Conservation (phyloP, 1,140 invertebrate species). For the Drosophila subobscura region DNA sequence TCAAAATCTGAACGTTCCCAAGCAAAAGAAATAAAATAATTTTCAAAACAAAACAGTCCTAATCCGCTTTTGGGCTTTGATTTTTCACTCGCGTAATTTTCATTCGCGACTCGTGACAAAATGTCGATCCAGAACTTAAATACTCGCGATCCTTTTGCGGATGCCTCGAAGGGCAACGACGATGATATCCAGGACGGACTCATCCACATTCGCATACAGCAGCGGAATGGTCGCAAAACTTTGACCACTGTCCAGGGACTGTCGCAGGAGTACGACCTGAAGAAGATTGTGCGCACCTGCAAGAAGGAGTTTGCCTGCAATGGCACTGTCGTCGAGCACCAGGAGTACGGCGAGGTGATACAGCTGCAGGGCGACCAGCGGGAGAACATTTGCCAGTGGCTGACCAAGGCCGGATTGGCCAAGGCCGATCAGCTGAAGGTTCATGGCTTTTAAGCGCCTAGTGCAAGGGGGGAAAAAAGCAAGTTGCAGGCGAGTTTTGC, state of each 20-base stretch:
- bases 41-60: no score
- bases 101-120: no score
- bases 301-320: slow-evolving; percentile 99
- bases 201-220: slow-evolving; percentile 99
- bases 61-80: no score
- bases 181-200: slow-evolving; percentile 98
- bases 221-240: slow-evolving; percentile 99
- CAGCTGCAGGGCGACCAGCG: slow-evolving; percentile 93
- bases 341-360: slow-evolving; percentile 99
- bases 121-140: slow-evolving; percentile 93
- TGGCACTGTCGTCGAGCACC: slow-evolving; percentile 98
- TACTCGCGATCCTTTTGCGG: slow-evolving; percentile 93
- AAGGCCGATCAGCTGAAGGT: slow-evolving; percentile 97
- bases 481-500: no score
- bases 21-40: no score
- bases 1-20: no score
- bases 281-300: slow-evolving; percentile 99
- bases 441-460: slow-evolving; percentile 91
- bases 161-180: slow-evolving; percentile 97
- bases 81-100: no score
- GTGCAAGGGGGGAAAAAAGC: no score
- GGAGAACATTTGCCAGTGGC: slow-evolving; percentile 91
- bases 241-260: slow-evolving; percentile 96
- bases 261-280: slow-evolving; percentile 98
- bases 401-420: slow-evolving; percentile 90